Evolutionary conservation across 1,140 invertebrate genomes (phyloP).

Genomic region (Euura saliciscinereae): DNA sequence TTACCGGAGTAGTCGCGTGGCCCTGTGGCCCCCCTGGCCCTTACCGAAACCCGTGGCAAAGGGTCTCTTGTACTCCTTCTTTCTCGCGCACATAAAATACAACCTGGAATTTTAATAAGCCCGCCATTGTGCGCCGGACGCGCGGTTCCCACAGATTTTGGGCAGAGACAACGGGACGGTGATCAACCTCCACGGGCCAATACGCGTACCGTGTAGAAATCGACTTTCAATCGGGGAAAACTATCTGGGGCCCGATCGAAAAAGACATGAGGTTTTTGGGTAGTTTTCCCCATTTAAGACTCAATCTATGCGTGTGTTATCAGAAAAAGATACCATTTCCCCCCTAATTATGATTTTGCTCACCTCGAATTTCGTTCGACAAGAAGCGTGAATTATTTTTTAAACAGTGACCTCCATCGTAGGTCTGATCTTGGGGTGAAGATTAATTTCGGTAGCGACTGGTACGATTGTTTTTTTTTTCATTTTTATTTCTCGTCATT

Average conservation of each 20-base stretch:
- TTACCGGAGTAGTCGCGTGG: constrained; percentile 42
- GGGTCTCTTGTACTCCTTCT: constrained; percentile 3
- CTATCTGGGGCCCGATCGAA: neutral
- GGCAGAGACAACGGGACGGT: constrained; percentile 16
- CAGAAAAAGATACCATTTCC: too few relatives aligned
- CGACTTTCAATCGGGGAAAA: too few relatives aligned
- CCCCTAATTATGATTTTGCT: too few relatives aligned
- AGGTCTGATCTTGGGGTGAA: neutral
- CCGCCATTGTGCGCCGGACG: constrained; percentile 41
- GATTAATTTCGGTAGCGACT: neutral
- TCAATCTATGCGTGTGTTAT: too few relatives aligned
- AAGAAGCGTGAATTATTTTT: too few relatives aligned
- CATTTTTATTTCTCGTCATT: neutral
- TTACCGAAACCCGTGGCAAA: constrained; percentile 15
- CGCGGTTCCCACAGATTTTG: constrained; percentile 46
- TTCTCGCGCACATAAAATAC: constrained; percentile 44
- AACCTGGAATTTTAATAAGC: constrained; percentile 52
- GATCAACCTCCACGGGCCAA: neutral
- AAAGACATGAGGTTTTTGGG: too few relatives aligned
- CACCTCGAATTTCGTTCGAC: too few relatives aligned
- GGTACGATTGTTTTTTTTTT: neutral
- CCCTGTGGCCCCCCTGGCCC: constrained; percentile 34
- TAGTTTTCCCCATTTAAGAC: too few relatives aligned
- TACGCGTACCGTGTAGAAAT: neutral
- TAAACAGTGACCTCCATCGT: neutral